Evolutionary conservation across 2,888 invertebrate species (phyloP), one percentile per base, ranked within the genome.

Genomic region (Eupithecia subumbrata): DNA sequence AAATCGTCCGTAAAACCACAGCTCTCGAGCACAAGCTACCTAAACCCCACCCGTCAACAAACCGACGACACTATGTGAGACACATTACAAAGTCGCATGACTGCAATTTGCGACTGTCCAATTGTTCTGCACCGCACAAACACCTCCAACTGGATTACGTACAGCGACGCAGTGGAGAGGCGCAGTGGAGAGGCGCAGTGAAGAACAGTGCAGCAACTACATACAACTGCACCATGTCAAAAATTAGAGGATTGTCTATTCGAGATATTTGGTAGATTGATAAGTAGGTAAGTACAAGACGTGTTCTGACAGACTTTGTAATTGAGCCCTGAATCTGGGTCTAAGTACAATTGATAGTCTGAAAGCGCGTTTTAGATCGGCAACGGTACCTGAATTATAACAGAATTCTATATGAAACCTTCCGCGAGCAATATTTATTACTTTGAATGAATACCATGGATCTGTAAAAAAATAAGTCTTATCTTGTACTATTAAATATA

Each of bases 51-150:
- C 22, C 34, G 63, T 30, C 22, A 30, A 63, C 25, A 30, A 8
- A 18, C 30, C 16, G 34, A 34, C 16, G 34, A 34, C 64, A 34
- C 1, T 22, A 25, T 64, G 18, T n/a, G 52, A 56, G 52, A 22
- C 16, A 64, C 64, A 48, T 63, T 69, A 30, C 22, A 48, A 60
- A 71, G 30, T 72, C n/a, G 45, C 64, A 60, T 22, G 52, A 56
- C 43, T 67, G 67, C 73, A 73, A 75, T 79, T 73, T 64, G 73
- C 75, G 72, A 56, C 60, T 52, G 73, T 69, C 75, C 75, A 37
- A 72, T 70, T 67, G 77, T 70, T 69, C 76, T 67, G 67, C 40
- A 64, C 75, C 69, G 71, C 72, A 70, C 71, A 67, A 73, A 73
- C 69, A 22, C 60, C 73, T 68, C 30, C 14, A 18, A 72, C 67